Evolutionary conservation across 1,140 invertebrate genomes (phyloP).

Genomic region (Orius laevigatus): DNA sequence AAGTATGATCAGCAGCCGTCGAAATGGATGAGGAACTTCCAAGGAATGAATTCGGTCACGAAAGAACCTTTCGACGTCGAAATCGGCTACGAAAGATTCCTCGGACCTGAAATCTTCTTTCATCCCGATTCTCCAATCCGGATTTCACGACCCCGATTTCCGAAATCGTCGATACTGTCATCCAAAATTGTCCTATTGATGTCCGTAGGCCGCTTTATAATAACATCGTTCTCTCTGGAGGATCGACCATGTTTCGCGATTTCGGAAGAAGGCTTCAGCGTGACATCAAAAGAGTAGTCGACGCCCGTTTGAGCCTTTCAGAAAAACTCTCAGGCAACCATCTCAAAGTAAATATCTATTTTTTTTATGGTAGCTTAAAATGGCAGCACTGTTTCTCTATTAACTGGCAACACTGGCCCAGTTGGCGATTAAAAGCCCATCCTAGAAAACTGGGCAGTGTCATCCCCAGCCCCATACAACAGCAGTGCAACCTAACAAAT

Average conservation of each 20-base stretch:
- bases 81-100: constrained; percentile 96
- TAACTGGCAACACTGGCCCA: too few species aligned
- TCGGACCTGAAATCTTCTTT: constrained; percentile 99
- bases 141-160: constrained; percentile 95
- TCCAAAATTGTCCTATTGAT: constrained; percentile 99
- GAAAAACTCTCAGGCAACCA: constrained; percentile 85
- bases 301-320: constrained; percentile 78
- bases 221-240: constrained; percentile 97
- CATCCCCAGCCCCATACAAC: too few species aligned
- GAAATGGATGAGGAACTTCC: constrained; percentile 92
- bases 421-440: too few species aligned
- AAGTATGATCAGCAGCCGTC: constrained; percentile 91
- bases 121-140: constrained; percentile 99
- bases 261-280: constrained; percentile 89
- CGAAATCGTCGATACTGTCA: constrained; percentile 95
- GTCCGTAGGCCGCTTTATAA: constrained; percentile 91
- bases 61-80: constrained; percentile 90
- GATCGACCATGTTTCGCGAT: constrained; percentile 99
- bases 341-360: constrained; percentile 56
- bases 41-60: constrained; percentile 84
- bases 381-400: too few species aligned
- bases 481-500: too few species aligned
- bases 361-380: too few species aligned
- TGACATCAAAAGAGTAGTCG: constrained; percentile 90
- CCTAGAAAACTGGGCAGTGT: too few species aligned